Base-by-base conservation (phyloP, 2,113 vertebrate species). In the Upupa epops region DNA sequence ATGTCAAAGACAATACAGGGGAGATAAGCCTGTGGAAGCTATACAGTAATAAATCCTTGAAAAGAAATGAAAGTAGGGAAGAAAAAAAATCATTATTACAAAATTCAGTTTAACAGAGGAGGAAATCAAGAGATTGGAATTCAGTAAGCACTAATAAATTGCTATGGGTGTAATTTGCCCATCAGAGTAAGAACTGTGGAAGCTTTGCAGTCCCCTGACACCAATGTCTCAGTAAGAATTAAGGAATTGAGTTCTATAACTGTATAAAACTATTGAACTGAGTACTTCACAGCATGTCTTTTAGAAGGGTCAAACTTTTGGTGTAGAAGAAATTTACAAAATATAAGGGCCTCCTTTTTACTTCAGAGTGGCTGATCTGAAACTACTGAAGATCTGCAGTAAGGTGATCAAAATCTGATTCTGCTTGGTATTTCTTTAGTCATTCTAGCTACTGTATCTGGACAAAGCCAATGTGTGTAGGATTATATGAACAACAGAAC, bases 21-120 rank as follows among this genome's bases (percentile, higher is more conserved):
- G 13, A 94, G 93, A 95, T 94, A 83, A 95, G 49, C 17, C 54
- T 72, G 94, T 89, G 70, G 60, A 36, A 94, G 84, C 24, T 90
- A 25, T 86, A 61, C 17, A 58, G 71, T 94, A 88, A 92, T 45
- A 88, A 92, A 86, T 40, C 31, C 64, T 25, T 59, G 55, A 86
- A 92, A 84, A 88, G 51, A 91, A 94, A 76, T 52, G 37, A 77
- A 92, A 80, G 31, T 31, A 56, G 9, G n/a, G 34, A 65, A 69
- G 17, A n/a, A 75, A 78, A 71, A 89, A 81, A 52, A 65, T 60
- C 28, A 55, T 88, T 89, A 59, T 95, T 79, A 59, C 13, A 84
- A 77, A 88, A 94, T 76, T 69, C 29, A 74, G 94, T 94, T 90
- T 92, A 94, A 86, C 18, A 78, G 45, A 36, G 48, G 24, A 81